Evolutionary conservation across 1,140 invertebrate genomes (phyloP).

Genomic region (Drosophila albomicans): DNA sequence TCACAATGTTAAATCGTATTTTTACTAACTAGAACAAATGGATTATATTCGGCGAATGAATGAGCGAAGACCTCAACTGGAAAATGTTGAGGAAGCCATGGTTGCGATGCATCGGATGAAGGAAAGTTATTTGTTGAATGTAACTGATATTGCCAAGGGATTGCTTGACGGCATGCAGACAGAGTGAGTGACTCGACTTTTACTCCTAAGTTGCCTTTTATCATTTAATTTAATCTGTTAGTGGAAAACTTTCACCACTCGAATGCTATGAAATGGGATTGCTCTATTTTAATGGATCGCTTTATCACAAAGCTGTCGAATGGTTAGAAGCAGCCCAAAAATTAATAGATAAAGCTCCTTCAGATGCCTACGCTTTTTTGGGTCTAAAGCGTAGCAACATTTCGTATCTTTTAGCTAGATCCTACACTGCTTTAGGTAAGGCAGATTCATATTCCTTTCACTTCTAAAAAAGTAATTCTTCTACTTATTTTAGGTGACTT

Average conservation of each 20-base stretch:
- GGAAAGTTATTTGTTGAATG: slow-evolving; percentile 95
- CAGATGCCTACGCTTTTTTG: neutral
- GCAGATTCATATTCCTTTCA: no score
- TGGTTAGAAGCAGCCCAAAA: slow-evolving; percentile 14
- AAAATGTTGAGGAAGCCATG: slow-evolving; percentile 96
- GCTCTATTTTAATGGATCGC: slow-evolving; percentile 14
- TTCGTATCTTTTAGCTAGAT: slow-evolving; percentile 13
- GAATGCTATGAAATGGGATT: slow-evolving; percentile 53
- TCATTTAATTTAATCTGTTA: neutral
- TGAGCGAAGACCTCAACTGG: slow-evolving; percentile 89
- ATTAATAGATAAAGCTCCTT: neutral
- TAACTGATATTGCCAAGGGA: slow-evolving; percentile 93
- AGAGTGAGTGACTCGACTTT: slow-evolving; percentile 86
- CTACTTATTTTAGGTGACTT: neutral
- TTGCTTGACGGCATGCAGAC: slow-evolving; percentile 93
- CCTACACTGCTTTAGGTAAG: slow-evolving; percentile 25
- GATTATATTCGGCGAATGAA: slow-evolving; percentile 88
- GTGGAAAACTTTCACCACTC: slow-evolving; percentile 32
- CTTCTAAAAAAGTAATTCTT: neutral
- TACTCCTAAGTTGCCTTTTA: neutral
- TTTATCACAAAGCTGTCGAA: neutral
- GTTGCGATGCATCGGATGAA: slow-evolving; percentile 95
- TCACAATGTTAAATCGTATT: neutral
- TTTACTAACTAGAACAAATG: slow-evolving; percentile 76
- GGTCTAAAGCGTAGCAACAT: slow-evolving; percentile 12